These are phyloP conservation scores for Leptothorax acervorum DNA, from an alignment of 2,888 invertebrate genomes.

Conservation along the genomic window DNA sequence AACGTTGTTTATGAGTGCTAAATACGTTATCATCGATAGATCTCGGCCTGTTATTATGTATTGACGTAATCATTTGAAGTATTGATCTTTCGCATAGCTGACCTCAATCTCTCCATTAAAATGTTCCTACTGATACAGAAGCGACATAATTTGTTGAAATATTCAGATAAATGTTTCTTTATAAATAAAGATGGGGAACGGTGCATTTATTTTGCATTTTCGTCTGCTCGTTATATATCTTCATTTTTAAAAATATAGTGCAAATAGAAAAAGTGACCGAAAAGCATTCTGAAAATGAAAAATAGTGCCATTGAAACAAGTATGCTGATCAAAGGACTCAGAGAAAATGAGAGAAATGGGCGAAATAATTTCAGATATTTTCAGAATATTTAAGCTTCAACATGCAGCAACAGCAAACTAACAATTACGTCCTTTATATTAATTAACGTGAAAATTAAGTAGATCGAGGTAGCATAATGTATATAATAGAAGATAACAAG, in stretches of 20 bases:
- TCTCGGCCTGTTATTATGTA: conserved; percentile 6
- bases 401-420: not conserved
- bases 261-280: not conserved
- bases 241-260: not conserved
- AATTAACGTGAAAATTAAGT: conserved; percentile 7
- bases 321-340: not conserved
- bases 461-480: not conserved
- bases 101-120: conserved; percentile 5
- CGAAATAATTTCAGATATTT: not conserved
- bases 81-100: conserved; percentile 17
- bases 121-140: not conserved
- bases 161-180: not conserved
- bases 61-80: not conserved
- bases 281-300: not conserved
- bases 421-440: not conserved
- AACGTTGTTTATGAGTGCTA: conserved; percentile 14
- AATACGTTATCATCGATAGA: not conserved
- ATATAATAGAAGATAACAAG: not conserved
- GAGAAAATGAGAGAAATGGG: not conserved
- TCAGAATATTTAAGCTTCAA: not conserved
- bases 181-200: not conserved
- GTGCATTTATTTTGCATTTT: not conserved
- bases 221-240: not conserved
- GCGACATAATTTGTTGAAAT: not conserved
- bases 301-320: not conserved